Base-by-base conservation (phyloP, 2,113 vertebrate species). In the Elaphurus davidianus region DNA sequence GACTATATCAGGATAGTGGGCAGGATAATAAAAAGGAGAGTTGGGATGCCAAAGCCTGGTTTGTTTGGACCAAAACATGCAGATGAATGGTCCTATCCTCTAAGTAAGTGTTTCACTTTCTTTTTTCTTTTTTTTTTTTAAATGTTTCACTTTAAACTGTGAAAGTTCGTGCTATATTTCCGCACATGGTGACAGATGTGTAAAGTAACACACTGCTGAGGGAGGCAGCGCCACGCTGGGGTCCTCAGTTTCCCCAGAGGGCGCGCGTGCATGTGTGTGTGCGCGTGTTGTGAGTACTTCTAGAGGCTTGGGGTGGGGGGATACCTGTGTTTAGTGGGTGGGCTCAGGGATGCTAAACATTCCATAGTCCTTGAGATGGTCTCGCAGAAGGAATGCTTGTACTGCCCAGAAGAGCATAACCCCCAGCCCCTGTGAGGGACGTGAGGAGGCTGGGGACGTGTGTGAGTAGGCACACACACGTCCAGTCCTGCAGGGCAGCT, bases 401-500 rank as follows among this genome's bases (percentile, higher is more conserved):
- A n/a, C 62, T 16, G 7, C 33, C 76, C 27, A 13, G 45, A 27
- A 6, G 7, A 28, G 40, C 52, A 47, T 79, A 33, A 2, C 33
- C 76, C 54, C 43, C 36, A 74, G 15, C 43, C 45, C 76, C 43
- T 47, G 28, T 40, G n/a, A 74, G 82, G 85, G 40, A 36, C n/a
- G 0, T 12, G 9, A 2, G 10, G 2, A 16, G 33, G 19, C 67
- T 71, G 67, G 67, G 67, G 5, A 12, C 67, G 5, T 36, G 67
- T 71, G 15, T 52, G 52, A 52, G 15, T 52, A n/a, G n/a, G 67
- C 67, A 3, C n/a, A 21, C 28, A 4, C 5, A 1, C 0, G 9
- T 27, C 57, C 21, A 0, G 6, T 14, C 16, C 1, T 30, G 4
- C 16, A 3, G 3, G 36, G 36, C 55, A n/a, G 71, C 45, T 5